Evolutionary conservation across 2,113 vertebrate genomes (phyloP).

Genomic region (Sterrhoptilus dennistouni): DNA sequence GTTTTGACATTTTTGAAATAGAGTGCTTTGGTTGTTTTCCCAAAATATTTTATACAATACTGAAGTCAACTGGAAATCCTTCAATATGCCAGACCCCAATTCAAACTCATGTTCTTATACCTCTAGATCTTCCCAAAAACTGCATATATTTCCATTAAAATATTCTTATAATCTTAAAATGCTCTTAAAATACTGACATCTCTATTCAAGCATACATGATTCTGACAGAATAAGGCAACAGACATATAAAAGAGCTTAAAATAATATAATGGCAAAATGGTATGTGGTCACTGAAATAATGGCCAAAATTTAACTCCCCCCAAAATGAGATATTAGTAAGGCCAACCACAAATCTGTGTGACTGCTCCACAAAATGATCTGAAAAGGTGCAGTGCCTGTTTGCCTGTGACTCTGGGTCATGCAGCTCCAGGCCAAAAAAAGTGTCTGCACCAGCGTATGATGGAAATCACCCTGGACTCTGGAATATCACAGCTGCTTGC

Average conservation of each 20-base stretch:
- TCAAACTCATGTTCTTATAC: not conserved
- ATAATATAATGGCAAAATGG: not conserved
- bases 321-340: not conserved
- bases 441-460: fast-evolving
- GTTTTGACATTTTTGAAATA: not conserved
- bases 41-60: not conserved
- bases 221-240: not conserved
- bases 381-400: not conserved
- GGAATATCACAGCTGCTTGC: not conserved
- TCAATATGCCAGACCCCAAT: not conserved
- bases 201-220: not conserved
- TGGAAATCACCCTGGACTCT: not conserved
- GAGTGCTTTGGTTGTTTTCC: not conserved
- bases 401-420: not conserved
- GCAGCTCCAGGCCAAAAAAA: not conserved
- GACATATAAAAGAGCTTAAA: not conserved
- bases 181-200: not conserved
- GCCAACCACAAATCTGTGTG: not conserved
- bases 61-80: not conserved
- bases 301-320: not conserved
- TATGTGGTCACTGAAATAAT: not conserved
- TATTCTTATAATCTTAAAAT: too few species aligned
- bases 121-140: not conserved
- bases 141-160: not conserved
- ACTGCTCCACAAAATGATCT: not conserved